Percentiles rank a stretch among this genome's conserved stretches.
These are phyloP conservation scores for Ibycter americanus DNA, from an alignment of 2,797 vertebrate genomes.

Conservation along the genomic window DNA sequence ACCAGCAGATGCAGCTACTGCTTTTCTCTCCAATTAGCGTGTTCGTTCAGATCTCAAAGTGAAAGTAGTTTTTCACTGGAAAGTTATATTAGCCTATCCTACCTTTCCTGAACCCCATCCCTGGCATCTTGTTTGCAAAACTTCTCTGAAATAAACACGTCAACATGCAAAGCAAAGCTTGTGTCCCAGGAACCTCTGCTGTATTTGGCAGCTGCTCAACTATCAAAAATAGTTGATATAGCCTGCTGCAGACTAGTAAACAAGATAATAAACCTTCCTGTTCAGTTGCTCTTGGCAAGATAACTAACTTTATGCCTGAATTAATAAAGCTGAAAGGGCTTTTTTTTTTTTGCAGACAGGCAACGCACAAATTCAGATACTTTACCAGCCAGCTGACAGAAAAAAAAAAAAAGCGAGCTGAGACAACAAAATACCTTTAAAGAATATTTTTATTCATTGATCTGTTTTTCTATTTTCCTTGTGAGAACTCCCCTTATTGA, in stretches of 20 bases:
- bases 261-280: slow-evolving; percentile 56
- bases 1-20: not conserved
- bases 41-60: not conserved
- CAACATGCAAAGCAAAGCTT: not conserved
- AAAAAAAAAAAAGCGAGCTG: not conserved
- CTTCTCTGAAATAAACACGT: not conserved
- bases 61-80: not conserved
- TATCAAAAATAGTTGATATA: slow-evolving; percentile 18
- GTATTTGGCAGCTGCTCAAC: slow-evolving; percentile 29
- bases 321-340: slow-evolving; percentile 41
- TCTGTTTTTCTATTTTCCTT: not conserved
- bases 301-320: not conserved
- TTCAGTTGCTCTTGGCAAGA: slow-evolving; percentile 48
- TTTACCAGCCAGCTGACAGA: not conserved
- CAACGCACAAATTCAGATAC: slow-evolving; percentile 1
- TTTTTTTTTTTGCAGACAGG: slow-evolving; percentile 3
- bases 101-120: not conserved
- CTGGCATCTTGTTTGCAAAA: not conserved
- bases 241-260: slow-evolving; percentile 48
- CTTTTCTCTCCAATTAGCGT: not conserved
- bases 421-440: not conserved
- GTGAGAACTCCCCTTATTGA: not conserved
- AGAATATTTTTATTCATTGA: not conserved
- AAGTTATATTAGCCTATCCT: not conserved
- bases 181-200: slow-evolving; percentile 25